Evolutionary conservation across 1,140 invertebrate genomes (phyloP).

Genomic region (Asobara japonica): DNA sequence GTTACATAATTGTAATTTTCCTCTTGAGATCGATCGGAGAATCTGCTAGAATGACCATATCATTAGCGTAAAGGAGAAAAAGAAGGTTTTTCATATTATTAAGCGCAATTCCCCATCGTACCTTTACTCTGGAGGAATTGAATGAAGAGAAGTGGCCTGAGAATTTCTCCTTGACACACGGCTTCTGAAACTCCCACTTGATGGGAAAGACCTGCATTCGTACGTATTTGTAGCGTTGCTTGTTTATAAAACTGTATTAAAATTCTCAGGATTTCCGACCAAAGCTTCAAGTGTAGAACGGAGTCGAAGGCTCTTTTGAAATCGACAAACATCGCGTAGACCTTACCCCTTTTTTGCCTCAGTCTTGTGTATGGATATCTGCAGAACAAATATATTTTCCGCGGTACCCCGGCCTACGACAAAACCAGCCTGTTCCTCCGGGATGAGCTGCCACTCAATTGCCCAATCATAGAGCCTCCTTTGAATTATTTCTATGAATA

Average conservation of each 20-base stretch:
- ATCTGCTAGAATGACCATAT: constrained; percentile 29
- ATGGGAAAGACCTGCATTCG: background rate
- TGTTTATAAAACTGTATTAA: too few species aligned
- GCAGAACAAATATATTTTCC: too few species aligned
- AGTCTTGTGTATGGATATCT: background rate
- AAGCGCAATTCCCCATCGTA: background rate
- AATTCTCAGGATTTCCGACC: constrained; percentile 13
- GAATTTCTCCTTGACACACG: constrained; percentile 15
- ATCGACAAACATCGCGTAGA: background rate
- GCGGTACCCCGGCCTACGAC: constrained; percentile 2
- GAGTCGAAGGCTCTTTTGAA: constrained; percentile 34
- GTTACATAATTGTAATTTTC: constrained; percentile 16
- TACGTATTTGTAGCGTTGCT: too few species aligned
- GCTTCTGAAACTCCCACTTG: background rate
- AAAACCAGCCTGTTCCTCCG: constrained; percentile 25
- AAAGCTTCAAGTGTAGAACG: too few species aligned
- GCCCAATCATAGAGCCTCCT: background rate
- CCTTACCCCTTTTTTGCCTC: constrained; percentile 1
- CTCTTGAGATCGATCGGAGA: constrained; percentile 16
- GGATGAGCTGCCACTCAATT: background rate
- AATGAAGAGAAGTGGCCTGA: constrained; percentile 20
- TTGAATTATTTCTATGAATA: background rate
- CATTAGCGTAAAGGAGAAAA: constrained; percentile 36
- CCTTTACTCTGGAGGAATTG: background rate
- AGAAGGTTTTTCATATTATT: constrained; percentile 13